Evolutionary conservation across 2,888 invertebrate species (phyloP).

Genomic region (Eueremaeus valkanovi): DNA sequence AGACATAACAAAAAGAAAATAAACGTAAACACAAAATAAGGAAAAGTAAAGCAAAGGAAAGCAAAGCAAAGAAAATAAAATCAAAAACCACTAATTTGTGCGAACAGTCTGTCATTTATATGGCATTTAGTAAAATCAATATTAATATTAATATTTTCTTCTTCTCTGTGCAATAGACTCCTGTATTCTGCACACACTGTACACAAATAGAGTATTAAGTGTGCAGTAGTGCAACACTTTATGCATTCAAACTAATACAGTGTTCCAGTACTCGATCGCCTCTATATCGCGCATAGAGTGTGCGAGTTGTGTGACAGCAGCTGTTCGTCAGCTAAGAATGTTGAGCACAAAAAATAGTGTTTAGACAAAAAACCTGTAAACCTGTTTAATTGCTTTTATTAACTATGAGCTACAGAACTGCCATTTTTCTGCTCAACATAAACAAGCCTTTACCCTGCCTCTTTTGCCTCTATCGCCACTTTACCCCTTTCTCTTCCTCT

Average conservation of each 20-base stretch:
- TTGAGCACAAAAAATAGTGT: slow-evolving; percentile 5
- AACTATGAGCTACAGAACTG: slow-evolving; percentile 4
- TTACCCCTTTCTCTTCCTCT: neutral
- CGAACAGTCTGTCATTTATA: slow-evolving; percentile 14
- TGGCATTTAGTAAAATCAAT: slow-evolving; percentile 24
- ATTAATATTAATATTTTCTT: slow-evolving; percentile 1
- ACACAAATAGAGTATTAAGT: neutral
- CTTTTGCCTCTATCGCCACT: neutral
- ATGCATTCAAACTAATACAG: too few species aligned
- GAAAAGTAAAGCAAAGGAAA: neutral
- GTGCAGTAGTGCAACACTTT: neutral
- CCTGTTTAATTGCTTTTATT: slow-evolving; percentile 34
- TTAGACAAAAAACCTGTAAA: slow-evolving; percentile 11
- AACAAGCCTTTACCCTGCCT: neutral
- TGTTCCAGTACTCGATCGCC: too few species aligned
- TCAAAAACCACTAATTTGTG: slow-evolving; percentile 22
- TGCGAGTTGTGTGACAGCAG: slow-evolving; percentile 6
- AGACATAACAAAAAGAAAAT: neutral
- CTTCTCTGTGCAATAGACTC: too few species aligned
- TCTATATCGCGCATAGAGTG: neutral
- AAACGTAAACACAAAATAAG: slow-evolving; percentile 15
- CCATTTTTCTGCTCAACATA: slow-evolving; percentile 5
- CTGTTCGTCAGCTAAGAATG: slow-evolving; percentile 15
- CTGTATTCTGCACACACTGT: neutral
- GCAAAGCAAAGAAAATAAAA: neutral